A percentile compares a stretch with the other conserved stretches of the same genome.
These are phyloP conservation scores for Capreolus pygargus DNA, from an alignment of 2,113 vertebrate genomes.

Conservation along the genomic window DNA sequence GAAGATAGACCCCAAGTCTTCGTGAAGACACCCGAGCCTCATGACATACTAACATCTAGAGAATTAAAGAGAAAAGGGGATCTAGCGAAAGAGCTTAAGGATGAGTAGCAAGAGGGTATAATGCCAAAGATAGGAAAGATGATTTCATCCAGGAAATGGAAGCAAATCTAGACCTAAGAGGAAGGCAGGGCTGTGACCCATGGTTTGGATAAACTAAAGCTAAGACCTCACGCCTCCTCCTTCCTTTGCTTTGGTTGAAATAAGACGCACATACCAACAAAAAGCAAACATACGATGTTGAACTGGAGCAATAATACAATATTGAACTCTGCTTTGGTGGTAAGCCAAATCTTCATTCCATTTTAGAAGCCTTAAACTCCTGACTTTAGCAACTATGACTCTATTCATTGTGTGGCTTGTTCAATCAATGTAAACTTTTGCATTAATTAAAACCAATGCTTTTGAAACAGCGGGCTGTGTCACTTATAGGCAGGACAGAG, in stretches of 20 bases:
- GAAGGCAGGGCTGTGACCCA: not conserved
- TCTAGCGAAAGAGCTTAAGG: not conserved
- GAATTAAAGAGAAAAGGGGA: not conserved
- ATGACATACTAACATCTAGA: not conserved
- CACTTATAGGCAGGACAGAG: not conserved
- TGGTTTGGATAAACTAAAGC: not conserved
- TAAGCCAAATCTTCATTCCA: not conserved
- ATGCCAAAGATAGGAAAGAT: not conserved
- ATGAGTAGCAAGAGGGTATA: not conserved
- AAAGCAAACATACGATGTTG: not conserved
- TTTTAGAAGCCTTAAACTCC: not conserved
- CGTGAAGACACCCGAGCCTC: not conserved
- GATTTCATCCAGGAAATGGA: not conserved
- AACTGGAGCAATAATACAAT: not conserved
- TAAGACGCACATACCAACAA: not conserved
- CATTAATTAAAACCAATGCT: slow-evolving; percentile 6
- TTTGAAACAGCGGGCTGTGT: not conserved
- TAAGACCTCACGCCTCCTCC: not conserved
- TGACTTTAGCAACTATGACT: not conserved
- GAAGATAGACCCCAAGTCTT: not conserved
- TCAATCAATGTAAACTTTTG: not conserved
- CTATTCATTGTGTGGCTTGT: not conserved
- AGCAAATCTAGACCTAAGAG: not conserved
- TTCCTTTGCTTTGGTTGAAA: not conserved
- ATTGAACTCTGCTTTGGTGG: not conserved